These are phyloP conservation scores for Bettongia penicillata DNA, from an alignment of 2,113 vertebrate species.

Conservation along the genomic window DNA sequence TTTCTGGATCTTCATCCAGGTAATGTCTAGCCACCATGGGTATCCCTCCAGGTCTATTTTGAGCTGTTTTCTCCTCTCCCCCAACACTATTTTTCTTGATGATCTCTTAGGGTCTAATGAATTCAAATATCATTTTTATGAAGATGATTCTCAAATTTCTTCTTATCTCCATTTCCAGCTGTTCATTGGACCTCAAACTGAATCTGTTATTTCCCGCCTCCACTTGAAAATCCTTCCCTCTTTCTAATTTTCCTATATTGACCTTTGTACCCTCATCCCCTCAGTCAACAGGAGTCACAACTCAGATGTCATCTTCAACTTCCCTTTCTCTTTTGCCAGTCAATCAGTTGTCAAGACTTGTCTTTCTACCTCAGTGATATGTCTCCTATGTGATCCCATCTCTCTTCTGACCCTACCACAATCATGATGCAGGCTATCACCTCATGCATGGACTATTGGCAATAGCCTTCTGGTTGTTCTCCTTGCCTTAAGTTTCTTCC, in stretches of 20 bases:
- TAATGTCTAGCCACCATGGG: neutral
- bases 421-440: no score
- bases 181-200: neutral
- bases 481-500: neutral
- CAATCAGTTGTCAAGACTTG: neutral
- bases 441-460: neutral
- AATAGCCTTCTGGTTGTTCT: neutral
- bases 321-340: neutral
- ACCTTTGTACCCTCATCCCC: neutral
- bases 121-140: neutral
- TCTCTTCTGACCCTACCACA: neutral
- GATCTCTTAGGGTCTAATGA: neutral
- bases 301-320: neutral
- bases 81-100: neutral
- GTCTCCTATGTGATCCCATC: neutral
- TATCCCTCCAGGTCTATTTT: neutral
- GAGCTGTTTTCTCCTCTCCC: neutral
- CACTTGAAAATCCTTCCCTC: neutral
- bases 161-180: neutral
- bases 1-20: neutral
- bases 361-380: neutral
- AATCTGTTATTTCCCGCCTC: neutral
- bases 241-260: neutral
- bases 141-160: neutral
- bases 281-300: neutral